Evolutionary conservation across 1,140 invertebrate species (phyloP).

Genomic region (Rhysida immarginata): DNA sequence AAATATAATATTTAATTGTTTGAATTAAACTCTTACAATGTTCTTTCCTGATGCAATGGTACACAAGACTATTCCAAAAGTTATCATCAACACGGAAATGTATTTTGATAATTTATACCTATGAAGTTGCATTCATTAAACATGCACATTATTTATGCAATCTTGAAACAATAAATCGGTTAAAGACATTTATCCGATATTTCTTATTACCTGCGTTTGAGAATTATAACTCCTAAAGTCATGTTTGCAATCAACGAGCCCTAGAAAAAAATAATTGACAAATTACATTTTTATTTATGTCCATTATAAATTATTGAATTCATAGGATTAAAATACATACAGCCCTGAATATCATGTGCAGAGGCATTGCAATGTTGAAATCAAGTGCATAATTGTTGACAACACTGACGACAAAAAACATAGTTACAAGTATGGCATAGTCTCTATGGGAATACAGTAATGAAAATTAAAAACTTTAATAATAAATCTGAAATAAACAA

Average conservation of each 20-base stretch:
- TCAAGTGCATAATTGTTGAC: constrained; percentile 92
- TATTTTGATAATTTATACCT: constrained; percentile 74
- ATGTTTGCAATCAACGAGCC: constrained; percentile 94
- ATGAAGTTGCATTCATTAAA: too few species aligned
- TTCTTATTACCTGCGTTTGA: constrained; percentile 58
- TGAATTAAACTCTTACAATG: constrained; percentile 31
- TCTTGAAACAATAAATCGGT: constrained; percentile 1
- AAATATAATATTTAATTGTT: too few species aligned
- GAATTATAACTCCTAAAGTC: constrained; percentile 80
- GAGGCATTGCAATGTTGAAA: constrained; percentile 93
- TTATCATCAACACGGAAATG: constrained; percentile 81
- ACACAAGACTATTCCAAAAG: constrained; percentile 75
- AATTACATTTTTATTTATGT: constrained; percentile 5
- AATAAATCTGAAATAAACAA: too few species aligned
- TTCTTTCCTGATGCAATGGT: constrained; percentile 72
- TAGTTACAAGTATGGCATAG: constrained; percentile 66
- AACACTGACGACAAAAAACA: constrained; percentile 86
- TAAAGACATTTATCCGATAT: too few species aligned
- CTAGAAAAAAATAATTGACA: constrained; percentile 35
- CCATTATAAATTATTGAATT: constrained; percentile 9
- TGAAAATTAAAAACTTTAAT: too few species aligned
- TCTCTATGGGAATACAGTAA: too few species aligned
- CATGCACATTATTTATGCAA: background rate
- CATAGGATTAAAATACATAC: constrained; percentile 39
- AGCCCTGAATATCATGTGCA: constrained; percentile 97